Evolutionary conservation across 2,888 invertebrate species (phyloP).

Genomic region (Ennomos quercinarius): DNA sequence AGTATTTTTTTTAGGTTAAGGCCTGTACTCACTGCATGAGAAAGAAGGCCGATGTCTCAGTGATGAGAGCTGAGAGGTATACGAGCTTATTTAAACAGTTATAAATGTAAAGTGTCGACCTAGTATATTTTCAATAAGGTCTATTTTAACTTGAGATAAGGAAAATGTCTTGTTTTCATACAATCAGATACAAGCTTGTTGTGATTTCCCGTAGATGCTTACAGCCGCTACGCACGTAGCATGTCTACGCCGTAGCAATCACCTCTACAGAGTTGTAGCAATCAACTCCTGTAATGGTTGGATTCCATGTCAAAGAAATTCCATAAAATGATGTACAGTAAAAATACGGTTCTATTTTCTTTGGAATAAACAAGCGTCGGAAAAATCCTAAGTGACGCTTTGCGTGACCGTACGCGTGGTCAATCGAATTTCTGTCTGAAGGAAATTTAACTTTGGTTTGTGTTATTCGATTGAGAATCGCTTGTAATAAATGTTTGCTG

Average conservation of each 20-base stretch:
- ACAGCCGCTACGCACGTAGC: constrained; percentile 53
- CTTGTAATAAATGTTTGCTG: background rate
- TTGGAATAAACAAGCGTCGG: constrained; percentile 56
- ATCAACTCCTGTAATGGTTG: constrained; percentile 77
- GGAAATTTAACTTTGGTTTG: constrained; percentile 33
- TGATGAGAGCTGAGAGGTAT: no score
- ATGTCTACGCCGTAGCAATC: constrained; percentile 49
- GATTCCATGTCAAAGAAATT: constrained; percentile 81
- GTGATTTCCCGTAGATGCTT: background rate
- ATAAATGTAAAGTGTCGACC: no score
- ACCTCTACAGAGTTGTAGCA: constrained; percentile 64
- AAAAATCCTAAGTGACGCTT: constrained; percentile 78
- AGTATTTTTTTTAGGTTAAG: no score
- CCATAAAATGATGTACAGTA: constrained; percentile 61
- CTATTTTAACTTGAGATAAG: no score
- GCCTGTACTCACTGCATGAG: no score
- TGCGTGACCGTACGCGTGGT: constrained; percentile 74
- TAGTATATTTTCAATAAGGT: no score
- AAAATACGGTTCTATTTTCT: constrained; percentile 59
- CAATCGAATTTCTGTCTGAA: constrained; percentile 65
- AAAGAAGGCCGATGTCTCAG: no score
- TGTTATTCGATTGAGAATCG: constrained; percentile 7
- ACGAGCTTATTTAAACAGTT: no score
- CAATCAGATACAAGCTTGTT: background rate
- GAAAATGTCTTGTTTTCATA: no score